Percentiles rank a stretch among this genome's conserved stretches.
These are phyloP conservation scores for Notechis scutatus DNA, from an alignment of 2,113 vertebrate genomes.

Conservation along the genomic window DNA sequence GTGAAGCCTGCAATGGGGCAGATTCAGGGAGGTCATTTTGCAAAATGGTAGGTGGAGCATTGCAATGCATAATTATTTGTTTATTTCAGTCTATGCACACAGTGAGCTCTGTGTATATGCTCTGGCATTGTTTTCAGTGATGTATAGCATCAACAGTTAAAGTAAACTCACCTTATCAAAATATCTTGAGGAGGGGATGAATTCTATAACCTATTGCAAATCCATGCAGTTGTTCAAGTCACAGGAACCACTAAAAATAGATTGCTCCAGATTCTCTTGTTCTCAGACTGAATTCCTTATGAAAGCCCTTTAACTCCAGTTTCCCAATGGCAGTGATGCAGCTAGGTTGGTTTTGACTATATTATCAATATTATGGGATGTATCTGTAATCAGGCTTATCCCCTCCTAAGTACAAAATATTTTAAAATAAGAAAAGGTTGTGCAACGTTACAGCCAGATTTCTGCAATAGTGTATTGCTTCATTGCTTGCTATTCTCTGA, in stretches of 20 bases:
- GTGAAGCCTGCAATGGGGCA: neutral
- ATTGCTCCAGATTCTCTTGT: neutral
- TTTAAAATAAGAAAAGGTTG: neutral
- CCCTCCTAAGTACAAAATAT: neutral
- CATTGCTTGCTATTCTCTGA: neutral
- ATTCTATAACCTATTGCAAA: neutral
- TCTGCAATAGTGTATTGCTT: neutral
- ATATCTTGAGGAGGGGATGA: neutral
- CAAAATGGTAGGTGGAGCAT: neutral
- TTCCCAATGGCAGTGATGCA: neutral
- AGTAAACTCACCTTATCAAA: neutral
- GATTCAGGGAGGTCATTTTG: neutral
- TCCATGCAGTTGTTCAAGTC: neutral
- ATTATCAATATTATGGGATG: neutral
- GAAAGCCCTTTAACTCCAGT: neutral
- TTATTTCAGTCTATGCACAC: neutral
- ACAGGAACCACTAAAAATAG: neutral
- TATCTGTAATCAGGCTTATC: neutral
- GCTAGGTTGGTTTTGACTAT: neutral
- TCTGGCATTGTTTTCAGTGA: neutral
- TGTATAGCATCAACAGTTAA: neutral
- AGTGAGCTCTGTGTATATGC: neutral
- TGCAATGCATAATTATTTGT: neutral
- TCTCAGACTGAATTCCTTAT: neutral
- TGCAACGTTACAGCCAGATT: neutral